phyloP scores from a whole-genome alignment of 2,113 vertebrate genomes.

The Engraulis encrasicolus region DNA sequence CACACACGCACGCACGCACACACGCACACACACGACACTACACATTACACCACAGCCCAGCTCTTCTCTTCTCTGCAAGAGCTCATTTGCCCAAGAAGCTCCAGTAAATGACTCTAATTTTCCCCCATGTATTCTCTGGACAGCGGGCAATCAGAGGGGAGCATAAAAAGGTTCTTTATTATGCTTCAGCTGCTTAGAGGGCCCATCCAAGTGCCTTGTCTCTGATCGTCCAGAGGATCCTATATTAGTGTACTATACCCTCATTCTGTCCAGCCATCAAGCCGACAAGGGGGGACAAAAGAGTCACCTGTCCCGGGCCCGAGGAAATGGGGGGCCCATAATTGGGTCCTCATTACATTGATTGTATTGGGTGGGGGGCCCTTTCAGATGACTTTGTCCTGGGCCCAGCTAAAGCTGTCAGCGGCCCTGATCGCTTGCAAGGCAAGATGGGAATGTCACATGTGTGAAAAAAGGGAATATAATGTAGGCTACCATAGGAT shows the following conservation, averaged over 20 bases:
- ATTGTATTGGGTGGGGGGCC: too few species aligned
- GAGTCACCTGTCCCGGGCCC: too few species aligned
- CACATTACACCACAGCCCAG: conserved; percentile 23
- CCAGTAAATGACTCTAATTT: conserved; percentile 39
- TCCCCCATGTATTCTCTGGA: conserved; percentile 25
- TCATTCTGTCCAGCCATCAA: conserved; percentile 39
- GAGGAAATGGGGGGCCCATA: too few species aligned
- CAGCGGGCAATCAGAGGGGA: conserved; percentile 42
- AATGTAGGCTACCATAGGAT: too few species aligned
- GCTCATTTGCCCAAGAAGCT: conserved; percentile 33
- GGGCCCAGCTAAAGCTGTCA: too few species aligned
- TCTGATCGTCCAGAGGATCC: conserved; percentile 20
- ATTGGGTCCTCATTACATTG: too few species aligned
- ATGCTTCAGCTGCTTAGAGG: conserved; percentile 48
- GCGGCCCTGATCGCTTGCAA: too few species aligned
- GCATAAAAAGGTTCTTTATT: conserved; percentile 40
- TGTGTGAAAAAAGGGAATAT: not conserved
- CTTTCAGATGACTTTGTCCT: too few species aligned
- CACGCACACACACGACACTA: conserved; percentile 18
- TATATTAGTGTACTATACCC: conserved; percentile 37
- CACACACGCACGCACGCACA: too few species aligned
- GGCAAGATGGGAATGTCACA: not conserved
- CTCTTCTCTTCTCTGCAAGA: not conserved
- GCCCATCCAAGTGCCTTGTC: not conserved
- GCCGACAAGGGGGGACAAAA: too few species aligned